Conservation (phyloP, 1,140 invertebrate genomes). For the Pissodes strobi region DNA sequence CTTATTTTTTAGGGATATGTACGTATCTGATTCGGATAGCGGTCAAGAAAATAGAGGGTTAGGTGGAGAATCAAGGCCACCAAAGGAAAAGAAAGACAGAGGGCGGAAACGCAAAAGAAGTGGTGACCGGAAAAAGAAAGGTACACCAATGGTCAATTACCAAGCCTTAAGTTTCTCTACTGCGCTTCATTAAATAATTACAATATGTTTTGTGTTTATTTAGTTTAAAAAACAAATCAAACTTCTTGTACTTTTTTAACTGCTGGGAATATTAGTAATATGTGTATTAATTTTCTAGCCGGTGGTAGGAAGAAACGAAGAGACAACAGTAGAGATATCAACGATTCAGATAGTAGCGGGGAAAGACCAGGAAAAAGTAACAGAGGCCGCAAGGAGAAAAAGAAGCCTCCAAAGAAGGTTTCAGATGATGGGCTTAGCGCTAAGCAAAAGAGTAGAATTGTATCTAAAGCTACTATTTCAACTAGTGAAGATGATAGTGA, state of each 20-base stretch:
- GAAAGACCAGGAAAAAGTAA: constrained; percentile 66
- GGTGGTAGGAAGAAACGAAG: constrained; percentile 21
- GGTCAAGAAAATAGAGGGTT: constrained; percentile 60
- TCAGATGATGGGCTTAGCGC: constrained; percentile 71
- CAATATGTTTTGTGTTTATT: no score
- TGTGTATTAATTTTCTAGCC: no score
- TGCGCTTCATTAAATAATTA: no score
- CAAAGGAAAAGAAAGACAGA: constrained; percentile 50
- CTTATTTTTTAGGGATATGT: constrained; percentile 63
- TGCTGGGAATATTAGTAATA: no score
- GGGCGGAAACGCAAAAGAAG: constrained; percentile 59
- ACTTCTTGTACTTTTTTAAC: no score
- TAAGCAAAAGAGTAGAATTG: constrained; percentile 85
- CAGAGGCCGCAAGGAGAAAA: constrained; percentile 56
- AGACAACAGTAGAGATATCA: constrained; percentile 20
- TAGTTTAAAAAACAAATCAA: no score
- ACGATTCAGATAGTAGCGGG: constrained; percentile 62
- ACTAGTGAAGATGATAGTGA: constrained; percentile 76
- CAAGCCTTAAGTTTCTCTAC: neutral
- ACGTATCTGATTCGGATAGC: constrained; percentile 71
- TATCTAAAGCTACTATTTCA: constrained; percentile 94
- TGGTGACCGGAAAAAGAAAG: constrained; percentile 37
- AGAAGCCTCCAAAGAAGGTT: constrained; percentile 48
- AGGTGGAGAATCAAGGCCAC: constrained; percentile 46
- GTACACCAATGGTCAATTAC: no score